phyloP scores from a whole-genome alignment of 2,888 invertebrate species.

The Drosophila pseudotakahashii region DNA sequence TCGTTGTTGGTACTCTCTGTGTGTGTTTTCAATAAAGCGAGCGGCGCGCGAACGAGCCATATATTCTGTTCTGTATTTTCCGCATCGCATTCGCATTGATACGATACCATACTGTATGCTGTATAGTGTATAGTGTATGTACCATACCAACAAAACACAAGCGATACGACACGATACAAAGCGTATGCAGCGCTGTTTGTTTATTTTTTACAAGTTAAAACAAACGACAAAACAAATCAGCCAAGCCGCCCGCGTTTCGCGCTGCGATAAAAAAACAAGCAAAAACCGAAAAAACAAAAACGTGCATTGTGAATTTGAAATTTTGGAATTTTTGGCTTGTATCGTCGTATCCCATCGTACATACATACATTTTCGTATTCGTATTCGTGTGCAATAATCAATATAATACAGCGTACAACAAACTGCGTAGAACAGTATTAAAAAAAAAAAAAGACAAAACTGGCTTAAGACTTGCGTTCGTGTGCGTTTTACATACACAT shows the following conservation, averaged over 20 bases:
- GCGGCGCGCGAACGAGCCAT: conserved; percentile 76
- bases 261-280: neutral
- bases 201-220: conserved; percentile 72
- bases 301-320: conserved; percentile 39
- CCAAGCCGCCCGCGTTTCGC: conserved; percentile 46
- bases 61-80: conserved; percentile 67
- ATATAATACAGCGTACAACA: conserved; percentile 60
- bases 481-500: conserved; percentile 30
- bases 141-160: conserved; percentile 66
- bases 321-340: conserved; percentile 51
- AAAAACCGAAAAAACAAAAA: conserved; percentile 21
- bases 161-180: conserved; percentile 39
- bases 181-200: conserved; percentile 73
- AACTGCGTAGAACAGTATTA: conserved; percentile 49
- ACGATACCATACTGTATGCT: conserved; percentile 1
- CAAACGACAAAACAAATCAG: conserved; percentile 56
- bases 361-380: conserved; percentile 32
- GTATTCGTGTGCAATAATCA: conserved; percentile 56
- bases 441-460: conserved; percentile 28
- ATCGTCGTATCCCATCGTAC: conserved; percentile 53
- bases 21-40: conserved; percentile 82
- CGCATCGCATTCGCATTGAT: conserved; percentile 54
- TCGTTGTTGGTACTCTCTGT: conserved; percentile 83
- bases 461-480: conserved; percentile 57
- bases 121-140: neutral